Conservation (phyloP, 2,888 invertebrate species). For the Acronicta psi region DNA sequence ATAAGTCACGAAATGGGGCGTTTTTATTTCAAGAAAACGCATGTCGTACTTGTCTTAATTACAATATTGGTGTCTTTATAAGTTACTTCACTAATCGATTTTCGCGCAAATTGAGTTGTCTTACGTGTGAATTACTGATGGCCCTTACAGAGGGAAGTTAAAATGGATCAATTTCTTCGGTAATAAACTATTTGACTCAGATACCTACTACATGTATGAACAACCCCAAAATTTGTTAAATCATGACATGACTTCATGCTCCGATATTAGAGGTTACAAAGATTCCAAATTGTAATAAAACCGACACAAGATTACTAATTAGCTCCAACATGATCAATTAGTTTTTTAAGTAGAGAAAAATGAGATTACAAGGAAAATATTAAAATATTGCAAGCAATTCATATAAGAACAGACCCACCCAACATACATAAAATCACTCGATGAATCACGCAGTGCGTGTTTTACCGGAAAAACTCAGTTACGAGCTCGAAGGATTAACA, state of each 20-base stretch:
- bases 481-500: slow-evolving; percentile 70
- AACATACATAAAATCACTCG: slow-evolving; percentile 41
- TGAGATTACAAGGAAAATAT: slow-evolving; percentile 23
- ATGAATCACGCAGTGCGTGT: slow-evolving; percentile 76
- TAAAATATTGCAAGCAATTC: slow-evolving; percentile 31
- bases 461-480: slow-evolving; percentile 67
- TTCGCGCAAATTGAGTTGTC: too few species aligned
- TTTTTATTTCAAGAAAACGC: slow-evolving; percentile 16
- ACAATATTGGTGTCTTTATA: background rate
- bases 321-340: background rate
- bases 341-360: slow-evolving; percentile 32
- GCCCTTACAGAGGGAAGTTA: too few species aligned
- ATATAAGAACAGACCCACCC: slow-evolving; percentile 20
- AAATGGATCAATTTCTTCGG: too few species aligned
- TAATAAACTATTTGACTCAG: too few species aligned
- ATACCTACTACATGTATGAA: too few species aligned
- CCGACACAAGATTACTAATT: slow-evolving; percentile 18
- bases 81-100: too few species aligned
- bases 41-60: background rate
- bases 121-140: too few species aligned
- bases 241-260: too few species aligned
- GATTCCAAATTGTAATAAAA: slow-evolving; percentile 16
- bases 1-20: slow-evolving; percentile 27
- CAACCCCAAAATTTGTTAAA: too few species aligned
- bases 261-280: too few species aligned